Percentiles rank a stretch among this genome's conserved stretches.
phyloP scores from a whole-genome alignment of 2,888 invertebrate genomes.

The Pristionchus exspectatus region DNA sequence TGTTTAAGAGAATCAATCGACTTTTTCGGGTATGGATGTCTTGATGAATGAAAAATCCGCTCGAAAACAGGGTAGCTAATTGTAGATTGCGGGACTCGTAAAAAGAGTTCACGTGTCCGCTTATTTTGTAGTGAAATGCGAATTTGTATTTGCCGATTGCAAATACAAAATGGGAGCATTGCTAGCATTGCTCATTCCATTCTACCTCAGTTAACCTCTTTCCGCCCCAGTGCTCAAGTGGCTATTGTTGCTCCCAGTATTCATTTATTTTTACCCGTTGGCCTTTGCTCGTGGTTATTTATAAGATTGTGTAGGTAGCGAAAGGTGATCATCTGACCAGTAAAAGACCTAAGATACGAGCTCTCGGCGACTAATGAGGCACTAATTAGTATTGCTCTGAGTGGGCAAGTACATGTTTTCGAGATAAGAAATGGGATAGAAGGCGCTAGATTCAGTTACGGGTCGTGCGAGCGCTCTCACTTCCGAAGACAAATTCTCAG shows the following conservation, averaged over 20 bases:
- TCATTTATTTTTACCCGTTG: background rate
- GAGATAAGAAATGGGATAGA: background rate
- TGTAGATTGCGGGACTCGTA: background rate
- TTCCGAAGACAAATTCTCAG: background rate
- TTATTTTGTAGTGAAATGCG: slow-evolving; percentile 21
- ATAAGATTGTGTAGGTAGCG: background rate
- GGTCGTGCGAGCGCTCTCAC: background rate
- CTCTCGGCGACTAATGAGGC: background rate
- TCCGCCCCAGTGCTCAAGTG: background rate
- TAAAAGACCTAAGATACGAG: background rate
- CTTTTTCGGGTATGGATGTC: too few relatives aligned
- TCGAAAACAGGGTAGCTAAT: background rate
- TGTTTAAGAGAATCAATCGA: too few relatives aligned
- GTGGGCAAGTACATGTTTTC: background rate
- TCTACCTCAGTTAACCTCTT: slow-evolving; percentile 29
- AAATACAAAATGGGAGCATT: background rate
- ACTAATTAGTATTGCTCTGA: background rate
- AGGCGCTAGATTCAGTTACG: background rate
- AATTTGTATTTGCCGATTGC: background rate
- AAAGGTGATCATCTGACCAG: background rate
- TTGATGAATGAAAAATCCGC: background rate
- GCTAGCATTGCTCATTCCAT: slow-evolving; percentile 11
- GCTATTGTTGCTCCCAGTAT: background rate
- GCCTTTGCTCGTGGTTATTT: background rate
- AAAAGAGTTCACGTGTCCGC: background rate